phyloP scores from a whole-genome alignment of 1,140 invertebrate genomes.

The Hypsibius dujardini region DNA sequence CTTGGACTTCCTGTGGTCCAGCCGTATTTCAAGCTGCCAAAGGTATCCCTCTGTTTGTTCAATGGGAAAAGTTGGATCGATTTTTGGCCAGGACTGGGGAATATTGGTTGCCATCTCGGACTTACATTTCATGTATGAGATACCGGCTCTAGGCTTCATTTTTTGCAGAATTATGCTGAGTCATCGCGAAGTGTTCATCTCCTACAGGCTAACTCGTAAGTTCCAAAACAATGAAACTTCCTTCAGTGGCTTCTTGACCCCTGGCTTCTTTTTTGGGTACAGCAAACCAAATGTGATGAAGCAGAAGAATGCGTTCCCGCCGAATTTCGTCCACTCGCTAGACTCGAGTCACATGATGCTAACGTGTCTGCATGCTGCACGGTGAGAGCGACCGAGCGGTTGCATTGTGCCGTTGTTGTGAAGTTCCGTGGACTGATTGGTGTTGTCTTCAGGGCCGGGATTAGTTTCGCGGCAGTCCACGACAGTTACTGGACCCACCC shows the following conservation, averaged over 20 bases:
- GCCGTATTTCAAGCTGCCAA: slow-evolving; percentile 47
- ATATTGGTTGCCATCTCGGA: too few species aligned
- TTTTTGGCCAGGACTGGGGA: too few species aligned
- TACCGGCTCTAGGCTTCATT: too few species aligned
- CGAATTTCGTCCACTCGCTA: slow-evolving; percentile 95
- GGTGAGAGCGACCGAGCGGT: slow-evolving; percentile 25
- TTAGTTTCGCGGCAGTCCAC: slow-evolving; percentile 90
- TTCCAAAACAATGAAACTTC: too few species aligned
- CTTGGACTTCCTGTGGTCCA: slow-evolving; percentile 82
- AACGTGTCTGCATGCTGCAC: slow-evolving; percentile 68
- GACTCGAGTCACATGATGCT: slow-evolving; percentile 99
- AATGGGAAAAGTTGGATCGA: too few species aligned
- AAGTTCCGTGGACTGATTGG: slow-evolving; percentile 18
- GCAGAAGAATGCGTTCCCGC: slow-evolving; percentile 93
- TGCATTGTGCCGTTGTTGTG: not conserved
- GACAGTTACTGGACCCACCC: slow-evolving; percentile 99
- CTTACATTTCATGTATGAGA: too few species aligned
- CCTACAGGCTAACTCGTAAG: too few species aligned
- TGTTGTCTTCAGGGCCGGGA: slow-evolving; percentile 38
- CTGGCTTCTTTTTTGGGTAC: too few species aligned
- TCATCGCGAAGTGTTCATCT: too few species aligned
- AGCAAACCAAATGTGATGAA: slow-evolving; percentile 69
- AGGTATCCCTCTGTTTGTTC: too few species aligned
- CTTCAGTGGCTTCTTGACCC: too few species aligned
- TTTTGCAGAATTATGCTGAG: too few species aligned